A percentile compares a stretch with the other conserved stretches of the same genome.
Conservation (phyloP, 1,140 invertebrate species). For the Dendrolimus punctatus region DNA sequence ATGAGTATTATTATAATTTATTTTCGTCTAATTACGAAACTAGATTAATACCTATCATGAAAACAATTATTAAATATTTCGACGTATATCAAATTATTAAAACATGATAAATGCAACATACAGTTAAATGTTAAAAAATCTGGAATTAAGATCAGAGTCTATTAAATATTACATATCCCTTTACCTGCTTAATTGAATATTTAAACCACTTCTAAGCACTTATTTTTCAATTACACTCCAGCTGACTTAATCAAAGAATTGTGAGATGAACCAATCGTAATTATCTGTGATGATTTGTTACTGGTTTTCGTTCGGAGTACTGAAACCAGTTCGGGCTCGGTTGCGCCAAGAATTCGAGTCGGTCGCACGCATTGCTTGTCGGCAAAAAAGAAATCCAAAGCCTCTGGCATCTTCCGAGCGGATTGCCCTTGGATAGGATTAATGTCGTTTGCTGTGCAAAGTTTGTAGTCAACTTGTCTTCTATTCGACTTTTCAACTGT, state of each 20-base stretch:
- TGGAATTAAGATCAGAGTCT: too few species aligned
- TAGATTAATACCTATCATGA: too few species aligned
- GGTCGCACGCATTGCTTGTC: constrained; percentile 29
- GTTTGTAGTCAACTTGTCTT: neutral
- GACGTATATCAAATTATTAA: too few species aligned
- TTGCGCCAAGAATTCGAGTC: constrained; percentile 36
- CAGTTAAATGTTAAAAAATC: too few species aligned
- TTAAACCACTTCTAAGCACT: neutral
- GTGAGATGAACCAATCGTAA: constrained; percentile 50
- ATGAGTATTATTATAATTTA: too few species aligned
- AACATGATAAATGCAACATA: too few species aligned
- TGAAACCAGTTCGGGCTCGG: constrained; percentile 51
- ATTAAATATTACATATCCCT: too few species aligned
- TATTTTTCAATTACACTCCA: constrained; percentile 3
- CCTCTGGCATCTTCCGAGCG: constrained; percentile 25
- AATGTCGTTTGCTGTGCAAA: constrained; percentile 12
- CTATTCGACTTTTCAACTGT: constrained; percentile 14
- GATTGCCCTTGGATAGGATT: constrained; percentile 18
- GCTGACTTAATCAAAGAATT: constrained; percentile 32
- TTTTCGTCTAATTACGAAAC: too few species aligned
- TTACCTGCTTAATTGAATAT: too few species aligned
- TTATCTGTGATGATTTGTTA: constrained; percentile 57
- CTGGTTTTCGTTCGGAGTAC: constrained; percentile 48
- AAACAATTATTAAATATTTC: too few species aligned
- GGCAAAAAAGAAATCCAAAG: constrained; percentile 38